Evolutionary conservation across 2,888 invertebrate species (phyloP).

Genomic region (Crematogaster levior): DNA sequence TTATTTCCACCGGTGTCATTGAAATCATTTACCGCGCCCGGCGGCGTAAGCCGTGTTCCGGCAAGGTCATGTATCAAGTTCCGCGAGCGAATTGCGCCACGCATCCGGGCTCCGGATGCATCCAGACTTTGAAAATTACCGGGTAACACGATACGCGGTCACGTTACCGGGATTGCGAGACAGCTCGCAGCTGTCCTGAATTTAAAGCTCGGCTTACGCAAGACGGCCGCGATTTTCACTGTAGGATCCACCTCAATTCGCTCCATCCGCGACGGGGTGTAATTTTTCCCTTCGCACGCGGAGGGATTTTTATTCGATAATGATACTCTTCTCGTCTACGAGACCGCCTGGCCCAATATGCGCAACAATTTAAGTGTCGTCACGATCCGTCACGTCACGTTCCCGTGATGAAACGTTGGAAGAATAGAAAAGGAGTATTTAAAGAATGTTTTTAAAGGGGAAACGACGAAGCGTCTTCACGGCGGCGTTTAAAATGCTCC

Average conservation of each 20-base stretch:
- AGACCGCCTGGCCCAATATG: not conserved
- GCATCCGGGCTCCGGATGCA: constrained; percentile 74
- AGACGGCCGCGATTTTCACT: constrained; percentile 9
- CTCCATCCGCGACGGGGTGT: not conserved
- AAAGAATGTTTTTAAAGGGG: not conserved
- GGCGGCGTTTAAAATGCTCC: not conserved
- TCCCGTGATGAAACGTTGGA: not conserved
- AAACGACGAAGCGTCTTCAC: not conserved
- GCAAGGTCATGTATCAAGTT: constrained; percentile 84
- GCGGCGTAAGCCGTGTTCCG: constrained; percentile 60
- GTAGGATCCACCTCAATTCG: not conserved
- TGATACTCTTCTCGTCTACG: not conserved
- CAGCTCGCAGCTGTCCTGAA: constrained; percentile 56
- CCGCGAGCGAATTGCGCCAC: constrained; percentile 78
- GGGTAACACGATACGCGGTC: constrained; percentile 70
- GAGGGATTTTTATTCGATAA: constrained; percentile 8
- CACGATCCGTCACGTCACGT: not conserved
- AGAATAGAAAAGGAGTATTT: not conserved
- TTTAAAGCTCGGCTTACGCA: constrained; percentile 14
- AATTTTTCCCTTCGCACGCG: not conserved
- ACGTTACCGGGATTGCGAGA: constrained; percentile 57
- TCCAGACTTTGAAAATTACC: constrained; percentile 75
- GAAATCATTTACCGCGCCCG: constrained; percentile 73
- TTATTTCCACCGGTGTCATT: constrained; percentile 76
- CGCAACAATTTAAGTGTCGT: not conserved